Conservation (phyloP, 2,888 invertebrate genomes). For the Cataglyphis rosenhaueri region DNA sequence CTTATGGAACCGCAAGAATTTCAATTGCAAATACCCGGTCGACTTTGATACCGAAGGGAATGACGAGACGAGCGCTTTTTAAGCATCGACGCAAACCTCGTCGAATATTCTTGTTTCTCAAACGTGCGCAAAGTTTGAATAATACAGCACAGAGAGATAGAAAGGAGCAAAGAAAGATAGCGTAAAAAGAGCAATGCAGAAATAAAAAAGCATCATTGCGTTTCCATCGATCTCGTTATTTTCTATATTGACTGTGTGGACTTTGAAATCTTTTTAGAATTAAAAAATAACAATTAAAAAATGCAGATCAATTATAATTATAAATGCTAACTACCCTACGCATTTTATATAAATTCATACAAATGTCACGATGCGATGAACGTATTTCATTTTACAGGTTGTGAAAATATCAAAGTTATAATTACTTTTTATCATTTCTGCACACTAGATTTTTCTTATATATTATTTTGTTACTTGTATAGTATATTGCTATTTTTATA, state of each 20-base stretch:
- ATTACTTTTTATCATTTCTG: background rate
- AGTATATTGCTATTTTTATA: background rate
- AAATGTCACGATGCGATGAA: background rate
- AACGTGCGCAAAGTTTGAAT: conserved; percentile 55
- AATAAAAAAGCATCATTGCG: conserved; percentile 43
- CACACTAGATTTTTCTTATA: background rate
- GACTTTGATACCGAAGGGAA: conserved; percentile 52
- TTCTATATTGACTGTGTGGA: background rate
- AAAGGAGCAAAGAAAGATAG: conserved; percentile 13
- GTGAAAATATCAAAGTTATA: background rate
- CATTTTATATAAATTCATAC: background rate
- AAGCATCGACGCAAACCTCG: conserved; percentile 49
- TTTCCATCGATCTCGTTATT: conserved; percentile 37
- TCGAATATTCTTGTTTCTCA: conserved; percentile 57
- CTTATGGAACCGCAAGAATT: conserved; percentile 44
- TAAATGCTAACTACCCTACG: background rate
- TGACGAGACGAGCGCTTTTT: conserved; percentile 53
- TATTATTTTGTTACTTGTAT: background rate
- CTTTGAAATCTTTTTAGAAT: conserved; percentile 4
- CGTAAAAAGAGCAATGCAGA: conserved; percentile 48
- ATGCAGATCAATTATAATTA: background rate
- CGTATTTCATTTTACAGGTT: background rate
- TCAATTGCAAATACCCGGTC: conserved; percentile 47
- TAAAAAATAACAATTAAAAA: conserved; percentile 26
- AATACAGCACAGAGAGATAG: conserved; percentile 33